Base-by-base conservation (phyloP, 2,888 invertebrate species). In the Phyto melanocephala region DNA sequence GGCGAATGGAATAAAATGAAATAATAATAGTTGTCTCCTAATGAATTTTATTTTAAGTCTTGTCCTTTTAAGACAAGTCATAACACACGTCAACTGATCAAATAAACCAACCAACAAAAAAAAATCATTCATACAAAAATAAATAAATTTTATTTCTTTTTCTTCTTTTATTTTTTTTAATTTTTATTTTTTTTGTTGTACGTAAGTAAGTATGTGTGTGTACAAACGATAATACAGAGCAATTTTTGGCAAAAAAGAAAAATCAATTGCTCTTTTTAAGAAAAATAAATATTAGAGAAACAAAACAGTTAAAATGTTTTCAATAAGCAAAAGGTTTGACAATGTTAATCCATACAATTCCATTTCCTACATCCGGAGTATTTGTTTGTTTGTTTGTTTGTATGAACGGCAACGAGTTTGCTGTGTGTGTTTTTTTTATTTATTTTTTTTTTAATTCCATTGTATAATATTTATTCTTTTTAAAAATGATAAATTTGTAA, bases 21-120 rank as follows among this genome's bases (percentile, higher is more conserved):
- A 60, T 54, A 54, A 45, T 60, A 71, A 47, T 56, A 33, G 40
- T 67, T 79, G 40, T 67, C 71, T 58, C 28, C 35, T 17, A 79
- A 67, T 37, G 47, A 47, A 17, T 45, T 22, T 35, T 33, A 11
- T 42, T 40, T 71, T 62, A 52, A 70, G 54, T 52, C 58, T 22
- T 80, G 35, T 79, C 50, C 80, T 76, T 76, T 71, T 76, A 71
- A 72, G 60, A 54, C 37, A 76, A 82, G 84, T 85, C 89, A 89
- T 86, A 88, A 89, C 89, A 89, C 89, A 89, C 88, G 88, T 88
- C 89, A 89, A 89, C 88, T 89, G 89, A 89, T 88, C 88, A 86
- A 86, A 86, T 86, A 88, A 86, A 87, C 84, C n/a, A n/a, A n/a
- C 80, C 80, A 54, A 80, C 80, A 84, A 80, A 47, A 60, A 76